Conservation (phyloP, 1,140 invertebrate genomes). For the Papilio helenus region DNA sequence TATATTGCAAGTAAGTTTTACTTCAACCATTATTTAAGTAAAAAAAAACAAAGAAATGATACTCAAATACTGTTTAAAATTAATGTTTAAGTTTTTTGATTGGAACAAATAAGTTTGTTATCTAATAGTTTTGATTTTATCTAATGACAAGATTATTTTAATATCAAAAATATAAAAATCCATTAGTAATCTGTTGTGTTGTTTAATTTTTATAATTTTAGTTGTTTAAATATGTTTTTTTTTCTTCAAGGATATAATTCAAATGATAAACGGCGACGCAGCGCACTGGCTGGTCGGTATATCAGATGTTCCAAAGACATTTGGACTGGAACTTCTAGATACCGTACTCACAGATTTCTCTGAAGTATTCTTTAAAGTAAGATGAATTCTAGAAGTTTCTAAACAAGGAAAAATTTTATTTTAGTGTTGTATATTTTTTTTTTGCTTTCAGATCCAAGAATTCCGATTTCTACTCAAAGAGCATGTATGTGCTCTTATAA, state of each 20-base stretch:
- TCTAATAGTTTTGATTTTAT: background rate
- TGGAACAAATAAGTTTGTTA: background rate
- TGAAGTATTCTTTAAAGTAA: constrained; percentile 95
- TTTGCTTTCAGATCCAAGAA: constrained; percentile 91
- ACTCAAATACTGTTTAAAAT: too few species aligned
- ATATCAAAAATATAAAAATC: background rate
- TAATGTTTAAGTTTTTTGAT: too few species aligned
- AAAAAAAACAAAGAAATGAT: background rate
- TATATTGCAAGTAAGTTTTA: constrained; percentile 91
- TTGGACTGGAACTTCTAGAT: constrained; percentile 97
- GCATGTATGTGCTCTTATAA: constrained; percentile 97
- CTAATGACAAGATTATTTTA: constrained; percentile 9
- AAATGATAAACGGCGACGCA: constrained; percentile 97
- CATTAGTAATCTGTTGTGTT: background rate
- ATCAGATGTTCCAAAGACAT: constrained; percentile 98
- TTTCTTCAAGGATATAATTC: constrained; percentile 93
- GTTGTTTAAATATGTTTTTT: background rate
- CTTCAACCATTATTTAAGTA: background rate
- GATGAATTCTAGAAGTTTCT: background rate
- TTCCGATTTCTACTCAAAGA: constrained; percentile 98
- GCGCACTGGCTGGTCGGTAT: constrained; percentile 97
- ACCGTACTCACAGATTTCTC: constrained; percentile 96
- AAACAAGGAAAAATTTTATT: background rate
- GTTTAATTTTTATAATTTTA: background rate
- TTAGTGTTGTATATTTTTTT: constrained; percentile 23